A percentile compares a stretch with the other conserved stretches of the same genome.
These are phyloP conservation scores for Amphimedon queenslandica DNA, from an alignment of 37 sponge, comb jelly and placozoan species.

Conservation along the genomic window DNA sequence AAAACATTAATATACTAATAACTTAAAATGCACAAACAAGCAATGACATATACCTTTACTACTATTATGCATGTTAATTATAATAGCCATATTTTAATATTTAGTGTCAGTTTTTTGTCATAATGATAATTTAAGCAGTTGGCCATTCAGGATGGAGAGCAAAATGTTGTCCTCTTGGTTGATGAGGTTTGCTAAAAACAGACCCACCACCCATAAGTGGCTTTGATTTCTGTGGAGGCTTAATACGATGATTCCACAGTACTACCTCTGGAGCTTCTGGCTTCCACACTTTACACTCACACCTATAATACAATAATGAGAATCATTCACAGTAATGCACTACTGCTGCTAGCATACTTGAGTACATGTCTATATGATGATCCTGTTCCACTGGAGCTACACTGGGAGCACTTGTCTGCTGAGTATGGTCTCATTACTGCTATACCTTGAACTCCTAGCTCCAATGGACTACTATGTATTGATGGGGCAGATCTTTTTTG, in stretches of 20 bases:
- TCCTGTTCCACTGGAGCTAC: no score
- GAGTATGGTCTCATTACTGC: background rate
- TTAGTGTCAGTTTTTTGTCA: background rate
- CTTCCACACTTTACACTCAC: no score
- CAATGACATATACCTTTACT: background rate
- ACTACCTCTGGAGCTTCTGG: no score
- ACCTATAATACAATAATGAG: no score
- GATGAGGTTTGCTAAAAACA: slow-evolving; percentile 48
- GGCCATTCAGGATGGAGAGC: slow-evolving; percentile 83
- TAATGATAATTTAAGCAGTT: slow-evolving; percentile 34
- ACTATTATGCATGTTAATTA: background rate
- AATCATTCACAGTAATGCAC: no score
- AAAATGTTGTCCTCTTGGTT: slow-evolving; percentile 59
- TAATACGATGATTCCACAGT: background rate
- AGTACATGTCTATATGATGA: no score
- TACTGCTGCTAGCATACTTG: no score
- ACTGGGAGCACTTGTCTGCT: background rate
- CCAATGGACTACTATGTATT: background rate
- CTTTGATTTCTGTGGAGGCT: background rate
- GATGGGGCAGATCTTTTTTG: background rate
- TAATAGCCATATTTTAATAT: background rate
- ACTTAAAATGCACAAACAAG: no score
- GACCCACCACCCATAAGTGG: slow-evolving; percentile 1
- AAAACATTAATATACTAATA: background rate
- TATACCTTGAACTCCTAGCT: background rate